These are phyloP conservation scores for Lacerta agilis DNA, from an alignment of 2,797 vertebrate genomes.

Conservation along the genomic window DNA sequence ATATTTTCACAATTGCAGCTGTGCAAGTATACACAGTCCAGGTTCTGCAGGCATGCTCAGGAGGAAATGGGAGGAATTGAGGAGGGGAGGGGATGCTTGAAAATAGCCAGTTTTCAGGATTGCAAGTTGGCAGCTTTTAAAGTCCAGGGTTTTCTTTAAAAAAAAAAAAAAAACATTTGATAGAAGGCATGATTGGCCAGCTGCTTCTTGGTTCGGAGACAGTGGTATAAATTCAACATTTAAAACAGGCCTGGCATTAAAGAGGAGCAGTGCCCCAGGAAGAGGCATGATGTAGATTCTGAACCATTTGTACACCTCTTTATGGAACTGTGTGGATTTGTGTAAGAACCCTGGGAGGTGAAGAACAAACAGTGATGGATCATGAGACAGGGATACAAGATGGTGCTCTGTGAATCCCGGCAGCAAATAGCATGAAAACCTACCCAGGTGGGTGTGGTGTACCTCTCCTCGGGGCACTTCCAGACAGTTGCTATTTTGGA, in stretches of 20 bases:
- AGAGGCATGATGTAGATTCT: neutral
- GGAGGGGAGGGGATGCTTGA: too few relatives aligned
- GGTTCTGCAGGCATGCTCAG: too few relatives aligned
- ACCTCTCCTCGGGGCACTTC: neutral
- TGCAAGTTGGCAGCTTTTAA: neutral
- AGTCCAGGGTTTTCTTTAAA: too few relatives aligned
- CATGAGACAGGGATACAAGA: neutral
- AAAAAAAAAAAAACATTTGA: too few relatives aligned
- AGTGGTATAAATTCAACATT: neutral
- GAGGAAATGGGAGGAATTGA: accelerated
- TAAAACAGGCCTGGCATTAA: too few relatives aligned
- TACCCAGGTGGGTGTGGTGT: neutral
- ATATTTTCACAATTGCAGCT: neutral
- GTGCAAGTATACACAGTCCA: neutral
- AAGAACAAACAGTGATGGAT: neutral
- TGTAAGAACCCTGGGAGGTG: neutral
- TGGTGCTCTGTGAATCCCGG: neutral
- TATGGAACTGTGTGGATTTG: neutral
- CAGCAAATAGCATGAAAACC: neutral
- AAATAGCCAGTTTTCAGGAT: neutral
- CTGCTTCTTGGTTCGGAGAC: too few relatives aligned
- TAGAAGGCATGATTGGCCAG: neutral
- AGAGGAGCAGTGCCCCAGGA: neutral
- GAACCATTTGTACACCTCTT: neutral
- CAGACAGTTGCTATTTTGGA: too few relatives aligned